A percentile compares a stretch with the other conserved stretches of the same genome.
These are phyloP conservation scores for Lucifuga dentata DNA, from an alignment of 2,113 vertebrate species.

Conservation along the genomic window DNA sequence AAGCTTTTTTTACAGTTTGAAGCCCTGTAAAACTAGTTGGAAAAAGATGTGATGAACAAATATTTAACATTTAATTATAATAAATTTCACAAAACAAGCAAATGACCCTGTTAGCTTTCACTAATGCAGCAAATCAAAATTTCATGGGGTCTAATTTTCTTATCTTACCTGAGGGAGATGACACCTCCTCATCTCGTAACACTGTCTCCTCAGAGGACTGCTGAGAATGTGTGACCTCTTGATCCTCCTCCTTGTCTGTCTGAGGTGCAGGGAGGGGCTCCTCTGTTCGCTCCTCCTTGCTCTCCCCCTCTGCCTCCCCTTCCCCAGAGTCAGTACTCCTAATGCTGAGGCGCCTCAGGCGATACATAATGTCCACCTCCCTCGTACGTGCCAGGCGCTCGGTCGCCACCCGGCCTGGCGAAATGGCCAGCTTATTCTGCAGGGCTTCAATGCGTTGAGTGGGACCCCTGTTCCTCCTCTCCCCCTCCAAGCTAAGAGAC, in stretches of 20 bases:
- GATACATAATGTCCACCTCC: constrained; percentile 91
- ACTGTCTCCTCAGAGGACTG: constrained; percentile 61
- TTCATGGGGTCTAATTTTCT: constrained; percentile 1
- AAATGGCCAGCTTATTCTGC: constrained; percentile 88
- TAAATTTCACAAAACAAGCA: too few species aligned
- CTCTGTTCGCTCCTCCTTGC: constrained; percentile 65
- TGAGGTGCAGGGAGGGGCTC: constrained; percentile 48
- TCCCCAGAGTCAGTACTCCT: constrained; percentile 86
- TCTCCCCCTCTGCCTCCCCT: constrained; percentile 77
- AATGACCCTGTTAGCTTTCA: too few species aligned
- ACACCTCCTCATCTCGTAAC: constrained; percentile 61
- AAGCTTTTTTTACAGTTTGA: too few species aligned
- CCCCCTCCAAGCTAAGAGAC: constrained; percentile 79
- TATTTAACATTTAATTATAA: too few species aligned
- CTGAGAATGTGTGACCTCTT: constrained; percentile 69
- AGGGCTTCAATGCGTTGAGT: constrained; percentile 89
- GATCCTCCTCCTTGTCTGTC: constrained; percentile 76
- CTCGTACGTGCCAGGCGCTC: constrained; percentile 91
- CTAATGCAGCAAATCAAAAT: too few species aligned
- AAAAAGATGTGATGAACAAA: too few species aligned
- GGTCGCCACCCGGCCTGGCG: constrained; percentile 84
- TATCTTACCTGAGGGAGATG: constrained; percentile 73
- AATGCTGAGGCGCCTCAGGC: constrained; percentile 90
- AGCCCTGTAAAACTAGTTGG: too few species aligned
- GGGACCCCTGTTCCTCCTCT: constrained; percentile 77